Conservation (phyloP, 2,888 invertebrate species). For the Tribolium freemani region DNA sequence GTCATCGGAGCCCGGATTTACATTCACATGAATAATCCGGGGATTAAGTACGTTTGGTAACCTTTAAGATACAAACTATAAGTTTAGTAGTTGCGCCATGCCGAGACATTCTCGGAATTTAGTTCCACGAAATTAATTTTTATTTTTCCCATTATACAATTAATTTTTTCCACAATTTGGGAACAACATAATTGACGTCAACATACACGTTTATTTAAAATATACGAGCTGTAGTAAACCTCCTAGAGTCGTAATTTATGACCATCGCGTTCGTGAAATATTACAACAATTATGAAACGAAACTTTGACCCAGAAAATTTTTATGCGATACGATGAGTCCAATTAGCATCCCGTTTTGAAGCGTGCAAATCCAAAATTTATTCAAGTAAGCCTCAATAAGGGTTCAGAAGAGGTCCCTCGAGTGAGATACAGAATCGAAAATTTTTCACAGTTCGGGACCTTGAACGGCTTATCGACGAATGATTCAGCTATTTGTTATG, state of each 20-base stretch:
- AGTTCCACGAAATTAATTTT: not conserved
- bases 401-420: constrained; percentile 10
- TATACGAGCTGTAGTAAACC: not conserved
- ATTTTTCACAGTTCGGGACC: constrained; percentile 4
- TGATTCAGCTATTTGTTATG: not conserved
- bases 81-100: not conserved
- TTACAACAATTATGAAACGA: not conserved
- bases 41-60: not conserved
- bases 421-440: constrained; percentile 4
- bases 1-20: constrained; percentile 10
- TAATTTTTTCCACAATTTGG: not conserved
- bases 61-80: not conserved
- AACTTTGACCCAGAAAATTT: no score
- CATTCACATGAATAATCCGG: not conserved
- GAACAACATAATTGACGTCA: not conserved
- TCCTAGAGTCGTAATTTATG: not conserved
- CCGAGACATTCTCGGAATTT: not conserved
- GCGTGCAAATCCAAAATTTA: not conserved
- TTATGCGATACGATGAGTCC: not conserved
- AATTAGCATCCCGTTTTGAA: not conserved
- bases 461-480: not conserved
- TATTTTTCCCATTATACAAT: not conserved
- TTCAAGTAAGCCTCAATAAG: constrained; percentile 5
- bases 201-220: not conserved
- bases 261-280: not conserved